Percentiles rank a stretch among this genome's conserved stretches.
These are phyloP conservation scores for Hippocampus barbouri DNA, from an alignment of 2,113 vertebrate genomes.

Conservation along the genomic window DNA sequence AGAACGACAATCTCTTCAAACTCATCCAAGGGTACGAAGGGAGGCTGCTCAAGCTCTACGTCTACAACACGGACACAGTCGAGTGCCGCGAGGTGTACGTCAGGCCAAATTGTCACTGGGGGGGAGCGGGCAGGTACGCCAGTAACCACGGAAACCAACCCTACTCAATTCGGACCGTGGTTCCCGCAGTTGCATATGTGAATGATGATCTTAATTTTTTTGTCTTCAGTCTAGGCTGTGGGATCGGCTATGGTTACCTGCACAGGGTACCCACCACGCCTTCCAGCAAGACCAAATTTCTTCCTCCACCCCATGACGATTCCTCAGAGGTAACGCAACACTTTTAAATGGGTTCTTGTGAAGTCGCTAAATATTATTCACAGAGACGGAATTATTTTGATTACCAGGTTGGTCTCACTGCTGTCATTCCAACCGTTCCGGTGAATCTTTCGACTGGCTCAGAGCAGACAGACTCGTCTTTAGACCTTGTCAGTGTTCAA, in stretches of 20 bases:
- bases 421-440: slow-evolving; percentile 75
- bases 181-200: background rate
- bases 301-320: slow-evolving; percentile 82
- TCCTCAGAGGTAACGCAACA: slow-evolving; percentile 82
- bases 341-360: background rate
- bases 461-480: slow-evolving; percentile 72
- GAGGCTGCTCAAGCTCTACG: slow-evolving; percentile 90
- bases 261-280: slow-evolving; percentile 93
- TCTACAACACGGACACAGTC: slow-evolving; percentile 94
- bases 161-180: background rate
- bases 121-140: slow-evolving; percentile 91
- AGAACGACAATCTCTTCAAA: slow-evolving; percentile 93
- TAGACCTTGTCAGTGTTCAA: slow-evolving; percentile 73
- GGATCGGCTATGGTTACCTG: slow-evolving; percentile 95
- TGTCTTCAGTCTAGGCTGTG: slow-evolving; percentile 86
- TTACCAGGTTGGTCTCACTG: slow-evolving; percentile 86
- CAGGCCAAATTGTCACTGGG: slow-evolving; percentile 90
- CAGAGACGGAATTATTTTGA: background rate
- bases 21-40: slow-evolving; percentile 87
- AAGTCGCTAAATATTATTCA: background rate
- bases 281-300: slow-evolving; percentile 83
- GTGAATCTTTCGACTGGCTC: slow-evolving; percentile 72
- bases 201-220: background rate
- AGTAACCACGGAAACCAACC: background rate
- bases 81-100: slow-evolving; percentile 94